A percentile compares a stretch with the other conserved stretches of the same genome.
These are phyloP conservation scores for Agrilus mali DNA, from an alignment of 2,888 invertebrate species.

Conservation along the genomic window DNA sequence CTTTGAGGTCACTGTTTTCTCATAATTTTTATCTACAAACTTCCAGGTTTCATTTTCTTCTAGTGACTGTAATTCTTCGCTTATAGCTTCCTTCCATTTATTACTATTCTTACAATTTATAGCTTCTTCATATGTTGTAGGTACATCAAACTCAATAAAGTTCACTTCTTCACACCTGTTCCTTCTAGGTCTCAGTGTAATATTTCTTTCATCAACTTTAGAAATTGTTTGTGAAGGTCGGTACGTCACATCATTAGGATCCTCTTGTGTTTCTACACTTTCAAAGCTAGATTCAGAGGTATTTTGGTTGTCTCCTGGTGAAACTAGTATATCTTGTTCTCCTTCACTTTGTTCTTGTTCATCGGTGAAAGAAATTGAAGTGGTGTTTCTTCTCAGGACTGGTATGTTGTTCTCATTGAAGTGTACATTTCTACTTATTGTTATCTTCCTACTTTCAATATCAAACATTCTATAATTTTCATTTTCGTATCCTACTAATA, in stretches of 20 bases:
- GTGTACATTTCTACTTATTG: conserved; percentile 14
- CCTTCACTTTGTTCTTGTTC: conserved; percentile 1
- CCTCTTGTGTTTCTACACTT: not conserved
- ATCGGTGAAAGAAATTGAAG: not conserved
- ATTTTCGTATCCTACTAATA: conserved; percentile 14
- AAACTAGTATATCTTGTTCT: conserved; percentile 1
- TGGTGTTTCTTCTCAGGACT: not conserved
- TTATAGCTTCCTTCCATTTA: too few species aligned
- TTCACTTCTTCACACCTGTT: conserved; percentile 8
- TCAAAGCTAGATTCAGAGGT: not conserved
- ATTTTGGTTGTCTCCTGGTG: not conserved
- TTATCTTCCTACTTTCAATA: conserved; percentile 10
- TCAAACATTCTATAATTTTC: conserved; percentile 15
- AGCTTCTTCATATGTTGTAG: conserved; percentile 13
- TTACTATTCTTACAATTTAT: conserved; percentile 6
- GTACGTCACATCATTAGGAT: not conserved
- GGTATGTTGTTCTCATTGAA: conserved; percentile 8
- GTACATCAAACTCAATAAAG: conserved; percentile 7
- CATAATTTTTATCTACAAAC: conserved; percentile 5
- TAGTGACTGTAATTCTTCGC: conserved; percentile 11
- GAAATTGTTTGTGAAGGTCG: not conserved
- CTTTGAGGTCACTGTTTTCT: too few species aligned
- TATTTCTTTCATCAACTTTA: not conserved
- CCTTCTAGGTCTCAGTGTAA: conserved; percentile 2
- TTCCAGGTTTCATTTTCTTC: conserved; percentile 11